phyloP scores from a whole-genome alignment of 1,140 invertebrate genomes.

The Thaumatotibia leucotreta region DNA sequence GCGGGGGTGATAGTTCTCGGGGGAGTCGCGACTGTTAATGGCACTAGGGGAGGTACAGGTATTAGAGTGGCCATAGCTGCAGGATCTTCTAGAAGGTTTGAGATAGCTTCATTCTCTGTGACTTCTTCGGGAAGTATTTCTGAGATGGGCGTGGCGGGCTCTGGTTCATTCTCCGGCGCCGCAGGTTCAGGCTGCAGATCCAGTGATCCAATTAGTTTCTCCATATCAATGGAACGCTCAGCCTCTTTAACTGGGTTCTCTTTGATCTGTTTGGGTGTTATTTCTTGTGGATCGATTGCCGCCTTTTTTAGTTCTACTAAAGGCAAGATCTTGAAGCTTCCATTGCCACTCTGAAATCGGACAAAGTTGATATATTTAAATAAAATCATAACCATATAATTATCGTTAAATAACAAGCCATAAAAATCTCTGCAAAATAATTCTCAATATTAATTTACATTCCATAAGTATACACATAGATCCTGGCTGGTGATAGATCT shows the following conservation, averaged over 20 bases:
- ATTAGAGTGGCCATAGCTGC: not conserved
- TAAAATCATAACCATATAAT: too few species aligned
- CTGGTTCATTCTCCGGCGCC: not conserved
- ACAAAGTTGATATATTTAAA: too few species aligned
- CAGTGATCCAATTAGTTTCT: constrained; percentile 52
- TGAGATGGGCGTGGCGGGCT: not conserved
- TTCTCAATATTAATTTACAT: too few species aligned
- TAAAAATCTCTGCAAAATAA: too few species aligned
- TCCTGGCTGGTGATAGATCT: too few species aligned
- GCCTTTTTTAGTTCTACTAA: constrained; percentile 50
- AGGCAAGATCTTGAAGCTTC: constrained; percentile 43
- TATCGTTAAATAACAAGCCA: too few species aligned
- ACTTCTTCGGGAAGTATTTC: not conserved
- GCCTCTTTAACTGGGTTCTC: constrained; percentile 55
- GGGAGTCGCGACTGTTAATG: not conserved
- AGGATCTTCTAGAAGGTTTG: not conserved
- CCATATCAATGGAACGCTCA: constrained; percentile 54
- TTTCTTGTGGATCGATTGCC: constrained; percentile 28
- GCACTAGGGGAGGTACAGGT: not conserved
- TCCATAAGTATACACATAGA: too few species aligned
- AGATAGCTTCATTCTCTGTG: not conserved
- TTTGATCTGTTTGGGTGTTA: constrained; percentile 22
- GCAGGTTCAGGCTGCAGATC: constrained; percentile 4
- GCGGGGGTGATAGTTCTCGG: not conserved
- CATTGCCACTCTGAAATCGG: not conserved